Evolutionary conservation across 2,888 invertebrate genomes (phyloP).

Genomic region (Drosophila maculinotata): DNA sequence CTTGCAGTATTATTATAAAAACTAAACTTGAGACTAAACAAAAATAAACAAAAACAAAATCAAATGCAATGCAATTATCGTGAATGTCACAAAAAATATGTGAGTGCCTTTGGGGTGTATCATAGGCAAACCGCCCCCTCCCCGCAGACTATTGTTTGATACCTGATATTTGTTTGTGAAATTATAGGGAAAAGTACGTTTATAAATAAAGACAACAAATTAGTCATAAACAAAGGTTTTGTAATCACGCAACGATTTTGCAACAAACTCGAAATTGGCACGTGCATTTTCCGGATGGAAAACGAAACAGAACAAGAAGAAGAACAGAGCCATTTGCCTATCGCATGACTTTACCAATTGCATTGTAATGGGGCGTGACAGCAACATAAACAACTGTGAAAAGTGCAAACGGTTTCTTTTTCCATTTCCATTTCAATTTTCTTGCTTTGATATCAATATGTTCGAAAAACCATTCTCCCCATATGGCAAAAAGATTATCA

Average conservation of each 20-base stretch:
- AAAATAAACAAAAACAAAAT: slow-evolving; percentile 7
- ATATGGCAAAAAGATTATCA: slow-evolving; percentile 7
- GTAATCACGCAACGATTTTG: slow-evolving; percentile 51
- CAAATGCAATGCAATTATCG: slow-evolving; percentile 13
- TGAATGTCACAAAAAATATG: slow-evolving; percentile 37
- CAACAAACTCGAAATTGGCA: slow-evolving; percentile 24
- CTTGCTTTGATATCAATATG: slow-evolving; percentile 5
- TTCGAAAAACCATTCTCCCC: neutral
- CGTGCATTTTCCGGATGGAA: slow-evolving; percentile 17
- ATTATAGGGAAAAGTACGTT: slow-evolving; percentile 20
- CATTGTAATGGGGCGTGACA: slow-evolving; percentile 66
- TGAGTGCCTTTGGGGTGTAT: neutral
- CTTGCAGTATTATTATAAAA: neutral
- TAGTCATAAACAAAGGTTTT: slow-evolving; percentile 44
- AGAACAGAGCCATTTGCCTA: slow-evolving; percentile 24
- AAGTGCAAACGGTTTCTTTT: slow-evolving; percentile 12
- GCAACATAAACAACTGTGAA: slow-evolving; percentile 48
- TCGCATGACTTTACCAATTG: slow-evolving; percentile 51
- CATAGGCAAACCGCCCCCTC: neutral
- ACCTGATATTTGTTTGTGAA: slow-evolving; percentile 35
- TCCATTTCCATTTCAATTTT: no score
- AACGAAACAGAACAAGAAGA: neutral
- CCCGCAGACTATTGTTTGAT: neutral
- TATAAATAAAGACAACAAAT: slow-evolving; percentile 27
- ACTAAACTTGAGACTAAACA: slow-evolving; percentile 39